A percentile compares a stretch with the other conserved stretches of the same genome.
These are phyloP conservation scores for Budorcas taxicolor DNA, from an alignment of 2,113 vertebrate genomes.

Conservation along the genomic window DNA sequence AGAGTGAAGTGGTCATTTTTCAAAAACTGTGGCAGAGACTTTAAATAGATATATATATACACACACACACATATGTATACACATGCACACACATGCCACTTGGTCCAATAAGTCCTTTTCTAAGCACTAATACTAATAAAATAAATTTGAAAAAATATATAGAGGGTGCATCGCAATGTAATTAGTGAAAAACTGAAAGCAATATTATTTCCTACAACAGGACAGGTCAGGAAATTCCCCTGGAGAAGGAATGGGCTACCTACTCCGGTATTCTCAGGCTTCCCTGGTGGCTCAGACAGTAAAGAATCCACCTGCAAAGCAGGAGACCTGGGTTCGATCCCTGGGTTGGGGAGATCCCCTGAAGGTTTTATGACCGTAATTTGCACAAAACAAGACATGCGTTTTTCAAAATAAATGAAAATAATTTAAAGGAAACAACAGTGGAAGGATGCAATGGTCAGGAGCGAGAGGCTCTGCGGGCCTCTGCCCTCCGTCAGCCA, in stretches of 20 bases:
- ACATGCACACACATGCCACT: rapidly evolving
- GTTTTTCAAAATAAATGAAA: background rate
- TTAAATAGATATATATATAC: background rate
- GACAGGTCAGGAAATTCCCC: background rate
- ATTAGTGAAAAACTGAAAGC: background rate
- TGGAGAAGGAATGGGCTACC: background rate
- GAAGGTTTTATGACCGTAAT: too few relatives aligned
- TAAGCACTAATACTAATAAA: background rate
- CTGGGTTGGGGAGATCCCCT: background rate
- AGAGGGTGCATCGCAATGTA: background rate
- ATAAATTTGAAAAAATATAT: background rate
- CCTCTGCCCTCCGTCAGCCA: rapidly evolving
- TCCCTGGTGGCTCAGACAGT: background rate
- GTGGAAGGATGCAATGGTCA: background rate
- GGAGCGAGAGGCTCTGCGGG: rapidly evolving
- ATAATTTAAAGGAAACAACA: background rate
- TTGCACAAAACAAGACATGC: too few relatives aligned
- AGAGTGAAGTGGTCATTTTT: background rate
- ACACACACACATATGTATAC: rapidly evolving
- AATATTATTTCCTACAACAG: background rate
- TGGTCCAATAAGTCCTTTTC: background rate
- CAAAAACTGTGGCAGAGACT: background rate
- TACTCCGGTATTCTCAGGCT: background rate
- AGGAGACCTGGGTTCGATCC: background rate
- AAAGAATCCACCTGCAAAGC: background rate